Percentiles rank a stretch among this genome's conserved stretches.
Conservation (phyloP, 2,797 vertebrate species). For the Pelochelys cantorii region DNA sequence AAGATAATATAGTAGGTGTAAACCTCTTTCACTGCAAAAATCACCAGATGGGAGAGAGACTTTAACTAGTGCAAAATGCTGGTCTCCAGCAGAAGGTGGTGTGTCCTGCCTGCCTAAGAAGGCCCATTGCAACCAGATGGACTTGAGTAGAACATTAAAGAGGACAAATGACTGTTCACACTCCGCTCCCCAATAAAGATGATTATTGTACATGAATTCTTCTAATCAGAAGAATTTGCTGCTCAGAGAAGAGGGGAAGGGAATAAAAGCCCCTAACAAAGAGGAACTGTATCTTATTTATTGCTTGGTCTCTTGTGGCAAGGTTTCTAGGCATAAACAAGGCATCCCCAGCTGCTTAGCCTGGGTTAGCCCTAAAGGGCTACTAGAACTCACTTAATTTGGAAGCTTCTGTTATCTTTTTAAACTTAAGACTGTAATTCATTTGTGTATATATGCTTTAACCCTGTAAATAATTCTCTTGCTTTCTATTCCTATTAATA, state of each 20-base stretch:
- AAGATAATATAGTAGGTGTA: neutral
- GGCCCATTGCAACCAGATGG: neutral
- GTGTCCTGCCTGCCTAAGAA: neutral
- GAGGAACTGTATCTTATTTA: neutral
- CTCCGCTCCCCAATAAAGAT: neutral
- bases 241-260: neutral
- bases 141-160: neutral
- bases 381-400: neutral
- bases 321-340: neutral
- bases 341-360: neutral
- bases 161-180: neutral
- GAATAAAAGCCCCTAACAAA: neutral
- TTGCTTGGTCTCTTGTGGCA: neutral
- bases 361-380: neutral
- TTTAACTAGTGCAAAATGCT: neutral
- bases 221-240: neutral
- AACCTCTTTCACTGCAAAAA: too few relatives aligned
- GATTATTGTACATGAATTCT: neutral
- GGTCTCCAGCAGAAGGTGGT: neutral
- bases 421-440: neutral
- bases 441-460: neutral
- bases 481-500: neutral
- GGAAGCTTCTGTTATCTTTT: neutral
- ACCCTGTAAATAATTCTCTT: neutral
- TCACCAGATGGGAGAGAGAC: neutral